Conservation (phyloP, 2,113 vertebrate genomes). For the Scomber colias region DNA sequence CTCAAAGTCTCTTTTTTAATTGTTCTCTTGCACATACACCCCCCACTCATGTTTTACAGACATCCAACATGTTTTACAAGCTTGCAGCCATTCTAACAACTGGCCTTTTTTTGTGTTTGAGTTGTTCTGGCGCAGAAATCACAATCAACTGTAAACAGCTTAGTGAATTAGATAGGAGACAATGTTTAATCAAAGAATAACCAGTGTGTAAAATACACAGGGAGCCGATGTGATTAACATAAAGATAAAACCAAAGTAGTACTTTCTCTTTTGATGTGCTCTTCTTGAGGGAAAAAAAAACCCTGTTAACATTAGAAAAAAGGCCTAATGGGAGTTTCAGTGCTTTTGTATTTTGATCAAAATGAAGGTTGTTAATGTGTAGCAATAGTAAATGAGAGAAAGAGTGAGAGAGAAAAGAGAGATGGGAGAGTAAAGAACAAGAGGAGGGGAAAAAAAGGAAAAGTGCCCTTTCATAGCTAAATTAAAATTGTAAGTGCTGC, state of each 20-base stretch:
- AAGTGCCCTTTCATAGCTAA: slow-evolving; percentile 62
- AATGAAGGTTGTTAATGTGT: slow-evolving; percentile 67
- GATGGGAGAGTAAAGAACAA: background rate
- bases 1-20: slow-evolving; percentile 6
- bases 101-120: slow-evolving; percentile 44
- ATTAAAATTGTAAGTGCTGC: slow-evolving; percentile 65
- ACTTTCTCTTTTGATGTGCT: slow-evolving; percentile 61
- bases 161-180: slow-evolving; percentile 42
- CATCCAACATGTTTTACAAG: slow-evolving; percentile 51
- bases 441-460: slow-evolving; percentile 13
- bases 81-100: slow-evolving; percentile 41
- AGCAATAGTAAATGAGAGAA: slow-evolving; percentile 49
- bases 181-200: slow-evolving; percentile 67
- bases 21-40: background rate
- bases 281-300: slow-evolving; percentile 44
- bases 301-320: slow-evolving; percentile 38
- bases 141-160: slow-evolving; percentile 50
- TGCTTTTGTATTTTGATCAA: slow-evolving; percentile 75
- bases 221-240: slow-evolving; percentile 66
- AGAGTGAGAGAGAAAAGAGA: slow-evolving; percentile 3
- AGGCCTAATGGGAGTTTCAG: slow-evolving; percentile 70
- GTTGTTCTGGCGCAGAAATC: slow-evolving; percentile 46
- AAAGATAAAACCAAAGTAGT: slow-evolving; percentile 58
- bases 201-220: slow-evolving; percentile 37
- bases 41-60: slow-evolving; percentile 18